These are phyloP conservation scores for Lindbergichthys nudifrons DNA, from an alignment of 2,797 vertebrate species.

Conservation along the genomic window DNA sequence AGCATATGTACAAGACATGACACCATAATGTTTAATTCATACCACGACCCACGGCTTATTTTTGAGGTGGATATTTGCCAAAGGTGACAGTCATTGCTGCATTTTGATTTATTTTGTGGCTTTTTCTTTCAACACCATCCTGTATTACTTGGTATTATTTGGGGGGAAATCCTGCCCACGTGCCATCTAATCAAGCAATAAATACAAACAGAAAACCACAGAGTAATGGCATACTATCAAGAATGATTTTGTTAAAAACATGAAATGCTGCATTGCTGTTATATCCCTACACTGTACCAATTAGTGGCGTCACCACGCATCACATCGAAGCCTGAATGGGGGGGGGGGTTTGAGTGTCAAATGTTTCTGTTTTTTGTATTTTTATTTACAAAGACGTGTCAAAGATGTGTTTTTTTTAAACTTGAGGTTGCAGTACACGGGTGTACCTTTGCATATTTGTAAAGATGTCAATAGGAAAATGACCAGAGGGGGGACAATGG, in stretches of 20 bases:
- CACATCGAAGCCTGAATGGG: conserved; percentile 67
- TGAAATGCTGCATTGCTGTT: conserved; percentile 82
- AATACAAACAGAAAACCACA: conserved; percentile 70
- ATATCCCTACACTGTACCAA: conserved; percentile 66
- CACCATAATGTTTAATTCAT: conserved; percentile 64
- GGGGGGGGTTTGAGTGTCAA: conserved; percentile 76
- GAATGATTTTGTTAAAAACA: conserved; percentile 58
- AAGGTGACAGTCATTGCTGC: conserved; percentile 78
- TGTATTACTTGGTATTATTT: conserved; percentile 69
- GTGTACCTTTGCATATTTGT: conserved; percentile 73
- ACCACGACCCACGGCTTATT: conserved; percentile 61
- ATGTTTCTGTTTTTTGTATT: conserved; percentile 64
- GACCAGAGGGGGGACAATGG: conserved; percentile 53
- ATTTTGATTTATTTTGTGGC: conserved; percentile 61
- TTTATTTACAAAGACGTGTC: conserved; percentile 63
- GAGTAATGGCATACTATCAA: conserved; percentile 55
- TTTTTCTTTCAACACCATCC: conserved; percentile 62
- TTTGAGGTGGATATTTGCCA: conserved; percentile 79
- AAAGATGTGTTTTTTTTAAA: conserved; percentile 63
- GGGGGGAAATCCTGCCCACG: conserved; percentile 68
- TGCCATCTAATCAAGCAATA: conserved; percentile 88
- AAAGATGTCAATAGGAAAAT: conserved; percentile 65
- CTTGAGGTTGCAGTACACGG: conserved; percentile 70
- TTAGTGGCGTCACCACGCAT: conserved; percentile 62
- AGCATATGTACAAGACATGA: conserved; percentile 69